Conservation (phyloP, 2,888 invertebrate species). For the Drosophila quasianomalipes region DNA sequence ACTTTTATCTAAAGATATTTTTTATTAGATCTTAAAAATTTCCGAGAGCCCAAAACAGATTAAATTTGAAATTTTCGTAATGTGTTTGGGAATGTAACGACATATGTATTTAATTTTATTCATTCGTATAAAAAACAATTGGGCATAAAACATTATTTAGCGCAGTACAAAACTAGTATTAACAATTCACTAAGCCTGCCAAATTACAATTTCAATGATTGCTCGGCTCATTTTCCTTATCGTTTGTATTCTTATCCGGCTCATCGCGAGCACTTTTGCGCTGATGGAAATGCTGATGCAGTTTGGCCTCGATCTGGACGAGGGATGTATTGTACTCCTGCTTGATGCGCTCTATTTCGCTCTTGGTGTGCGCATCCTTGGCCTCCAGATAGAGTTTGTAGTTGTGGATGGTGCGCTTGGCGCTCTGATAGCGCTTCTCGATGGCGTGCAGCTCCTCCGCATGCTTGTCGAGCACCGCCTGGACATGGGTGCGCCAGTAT, state of each 20-base stretch:
- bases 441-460: slow-evolving; percentile 86
- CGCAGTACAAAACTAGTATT: neutral
- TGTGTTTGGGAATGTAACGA: slow-evolving; percentile 7
- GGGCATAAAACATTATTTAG: neutral
- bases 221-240: slow-evolving; percentile 63
- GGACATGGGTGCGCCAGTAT: slow-evolving; percentile 86
- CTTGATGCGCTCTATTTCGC: slow-evolving; percentile 89
- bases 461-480: slow-evolving; percentile 85
- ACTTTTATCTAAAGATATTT: neutral
- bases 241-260: slow-evolving; percentile 27
- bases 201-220: slow-evolving; percentile 40
- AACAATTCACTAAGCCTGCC: slow-evolving; percentile 19
- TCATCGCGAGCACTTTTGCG: slow-evolving; percentile 68
- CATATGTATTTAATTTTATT: slow-evolving; percentile 4
- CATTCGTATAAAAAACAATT: slow-evolving; percentile 28
- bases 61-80: neutral
- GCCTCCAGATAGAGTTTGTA: slow-evolving; percentile 89
- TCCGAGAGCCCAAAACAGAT: neutral
- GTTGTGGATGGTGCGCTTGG: slow-evolving; percentile 88
- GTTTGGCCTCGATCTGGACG: slow-evolving; percentile 76
- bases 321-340: slow-evolving; percentile 86
- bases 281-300: slow-evolving; percentile 73
- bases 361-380: slow-evolving; percentile 88
- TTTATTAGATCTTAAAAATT: neutral
- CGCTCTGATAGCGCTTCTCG: slow-evolving; percentile 88